These are phyloP conservation scores for Scaptomyza caliginosa DNA, from an alignment of 2,888 invertebrate genomes.

Conservation along the genomic window DNA sequence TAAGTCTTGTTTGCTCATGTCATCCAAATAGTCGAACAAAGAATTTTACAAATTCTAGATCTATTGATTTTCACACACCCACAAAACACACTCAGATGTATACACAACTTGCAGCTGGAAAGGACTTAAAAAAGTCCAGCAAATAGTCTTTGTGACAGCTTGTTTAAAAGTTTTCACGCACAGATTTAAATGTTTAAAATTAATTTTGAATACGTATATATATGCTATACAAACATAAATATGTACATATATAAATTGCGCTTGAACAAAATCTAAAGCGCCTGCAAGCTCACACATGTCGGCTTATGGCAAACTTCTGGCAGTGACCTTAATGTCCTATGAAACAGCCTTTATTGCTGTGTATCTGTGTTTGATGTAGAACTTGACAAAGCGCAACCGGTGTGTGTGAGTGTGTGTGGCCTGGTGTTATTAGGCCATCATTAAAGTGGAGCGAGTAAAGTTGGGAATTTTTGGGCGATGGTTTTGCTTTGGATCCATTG, in stretches of 20 bases:
- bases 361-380: slow-evolving; percentile 64
- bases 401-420: slow-evolving; percentile 26
- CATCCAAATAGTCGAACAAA: slow-evolving; percentile 38
- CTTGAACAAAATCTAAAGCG: slow-evolving; percentile 33
- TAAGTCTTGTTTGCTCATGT: slow-evolving; percentile 32
- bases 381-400: slow-evolving; percentile 40
- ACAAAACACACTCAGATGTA: not conserved
- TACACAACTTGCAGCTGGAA: slow-evolving; percentile 18
- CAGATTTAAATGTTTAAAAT: slow-evolving; percentile 61
- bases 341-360: not conserved
- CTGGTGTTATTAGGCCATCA: slow-evolving; percentile 67
- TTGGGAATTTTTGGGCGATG: slow-evolving; percentile 30
- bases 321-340: slow-evolving; percentile 28
- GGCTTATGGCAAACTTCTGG: slow-evolving; percentile 48
- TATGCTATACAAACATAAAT: no score
- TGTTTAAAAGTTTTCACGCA: slow-evolving; percentile 45
- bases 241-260: slow-evolving; percentile 10
- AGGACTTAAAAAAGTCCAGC: slow-evolving; percentile 36
- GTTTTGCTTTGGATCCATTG: slow-evolving; percentile 23
- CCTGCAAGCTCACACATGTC: slow-evolving; percentile 41
- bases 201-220: slow-evolving; percentile 43
- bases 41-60: slow-evolving; percentile 20
- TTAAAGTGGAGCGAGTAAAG: slow-evolving; percentile 23
- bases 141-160: slow-evolving; percentile 49
- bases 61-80: slow-evolving; percentile 44